Evolutionary conservation across 2,797 vertebrate species (phyloP).

Genomic region (Mus caroli): DNA sequence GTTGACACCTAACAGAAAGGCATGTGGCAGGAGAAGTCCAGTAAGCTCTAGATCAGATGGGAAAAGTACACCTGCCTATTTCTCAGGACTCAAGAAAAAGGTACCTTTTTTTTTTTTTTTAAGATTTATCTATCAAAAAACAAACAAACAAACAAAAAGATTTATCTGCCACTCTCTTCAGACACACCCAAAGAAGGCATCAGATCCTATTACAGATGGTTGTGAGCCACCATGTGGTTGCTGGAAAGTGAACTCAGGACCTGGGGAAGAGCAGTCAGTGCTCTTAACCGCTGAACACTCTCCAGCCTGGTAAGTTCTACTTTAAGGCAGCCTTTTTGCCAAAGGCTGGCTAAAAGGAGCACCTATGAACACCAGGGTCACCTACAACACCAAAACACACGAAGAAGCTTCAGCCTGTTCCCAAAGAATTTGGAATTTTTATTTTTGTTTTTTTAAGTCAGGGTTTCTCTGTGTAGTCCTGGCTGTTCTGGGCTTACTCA

Average conservation of each 20-base stretch:
- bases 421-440: conserved; percentile 26
- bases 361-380: background rate
- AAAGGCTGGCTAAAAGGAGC: background rate
- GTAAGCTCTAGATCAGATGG: background rate
- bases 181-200: background rate
- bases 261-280: background rate
- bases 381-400: background rate
- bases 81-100: conserved; percentile 5
- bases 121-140: background rate
- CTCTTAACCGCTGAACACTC: background rate
- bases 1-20: conserved; percentile 2
- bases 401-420: background rate
- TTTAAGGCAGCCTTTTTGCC: conserved; percentile 1
- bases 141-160: too few relatives aligned
- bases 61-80: conserved; percentile 32
- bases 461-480: background rate
- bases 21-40: background rate
- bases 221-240: background rate
- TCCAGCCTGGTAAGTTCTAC: background rate
- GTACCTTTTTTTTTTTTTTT: too few relatives aligned
- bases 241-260: background rate
- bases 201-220: background rate
- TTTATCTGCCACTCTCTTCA: background rate
- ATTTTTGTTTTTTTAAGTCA: background rate
- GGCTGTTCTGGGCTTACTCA: background rate